Percentiles rank a stretch among this genome's conserved stretches.
Evolutionary conservation across 2,888 invertebrate genomes (phyloP).

Genomic region (Trissolcus japonicus): DNA sequence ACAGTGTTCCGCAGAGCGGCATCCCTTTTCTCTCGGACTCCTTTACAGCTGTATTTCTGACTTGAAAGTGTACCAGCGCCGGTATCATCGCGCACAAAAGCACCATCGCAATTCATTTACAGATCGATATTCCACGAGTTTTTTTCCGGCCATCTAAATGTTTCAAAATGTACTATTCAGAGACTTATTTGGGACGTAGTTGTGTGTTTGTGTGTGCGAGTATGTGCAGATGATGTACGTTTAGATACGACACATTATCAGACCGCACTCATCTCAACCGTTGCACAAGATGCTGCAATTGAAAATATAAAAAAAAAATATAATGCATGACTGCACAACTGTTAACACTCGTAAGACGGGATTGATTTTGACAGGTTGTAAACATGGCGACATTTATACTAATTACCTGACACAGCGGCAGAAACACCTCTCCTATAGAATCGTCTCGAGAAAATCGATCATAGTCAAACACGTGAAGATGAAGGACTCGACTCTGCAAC

Average conservation of each 20-base stretch:
- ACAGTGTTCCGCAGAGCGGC: not conserved
- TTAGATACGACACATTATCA: not conserved
- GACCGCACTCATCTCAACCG: not conserved
- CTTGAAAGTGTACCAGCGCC: not conserved
- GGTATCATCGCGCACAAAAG: not conserved
- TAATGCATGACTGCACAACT: not conserved
- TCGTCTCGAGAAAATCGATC: conserved; percentile 96
- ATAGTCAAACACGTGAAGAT: conserved; percentile 95
- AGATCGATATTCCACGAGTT: conserved; percentile 21
- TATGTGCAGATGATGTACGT: not conserved
- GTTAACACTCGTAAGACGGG: not conserved
- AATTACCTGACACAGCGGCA: conserved; percentile 92
- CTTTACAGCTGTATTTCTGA: not conserved
- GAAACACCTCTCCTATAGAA: conserved; percentile 94
- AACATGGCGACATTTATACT: conserved; percentile 15
- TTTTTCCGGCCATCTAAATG: conserved; percentile 12
- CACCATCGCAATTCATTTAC: conserved; percentile 17
- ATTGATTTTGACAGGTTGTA: not conserved
- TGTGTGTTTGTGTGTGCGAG: not conserved
- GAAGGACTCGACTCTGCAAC: conserved; percentile 91
- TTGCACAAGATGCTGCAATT: conserved; percentile 16
- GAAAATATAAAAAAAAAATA: not conserved
- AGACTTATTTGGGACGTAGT: not conserved
- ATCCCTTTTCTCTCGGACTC: not conserved
- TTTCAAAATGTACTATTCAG: conserved; percentile 13